These are phyloP conservation scores for Protophormia terraenovae DNA, from an alignment of 2,888 invertebrate species.

Conservation along the genomic window DNA sequence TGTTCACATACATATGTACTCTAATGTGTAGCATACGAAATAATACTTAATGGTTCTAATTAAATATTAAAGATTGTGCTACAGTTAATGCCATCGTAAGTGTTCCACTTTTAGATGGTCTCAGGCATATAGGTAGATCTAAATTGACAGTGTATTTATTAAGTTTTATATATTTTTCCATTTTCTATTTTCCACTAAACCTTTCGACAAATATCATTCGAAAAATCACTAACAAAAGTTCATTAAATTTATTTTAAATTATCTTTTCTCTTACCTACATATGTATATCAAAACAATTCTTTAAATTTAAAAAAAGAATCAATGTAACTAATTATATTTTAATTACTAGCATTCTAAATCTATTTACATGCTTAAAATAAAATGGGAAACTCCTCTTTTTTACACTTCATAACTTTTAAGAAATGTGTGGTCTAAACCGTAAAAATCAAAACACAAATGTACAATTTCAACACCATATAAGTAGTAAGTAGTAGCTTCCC, in stretches of 20 bases:
- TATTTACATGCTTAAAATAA: not conserved
- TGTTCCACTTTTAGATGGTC: no score
- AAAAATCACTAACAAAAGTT: not conserved
- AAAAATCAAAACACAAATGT: not conserved
- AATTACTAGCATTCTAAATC: not conserved
- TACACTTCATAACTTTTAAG: not conserved
- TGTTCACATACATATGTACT: not conserved
- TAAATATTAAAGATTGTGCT: no score
- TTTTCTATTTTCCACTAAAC: no score
- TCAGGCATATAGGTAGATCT: no score
- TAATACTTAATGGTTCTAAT: not conserved
- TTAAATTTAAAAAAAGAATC: not conserved
- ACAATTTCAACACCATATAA: conserved; percentile 43
- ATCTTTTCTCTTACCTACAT: not conserved
- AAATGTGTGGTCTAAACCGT: conserved; percentile 5
- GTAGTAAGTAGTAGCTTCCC: no score
- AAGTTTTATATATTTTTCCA: no score
- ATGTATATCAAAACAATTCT: not conserved
- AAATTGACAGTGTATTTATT: no score
- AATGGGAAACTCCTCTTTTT: not conserved
- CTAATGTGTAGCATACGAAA: not conserved
- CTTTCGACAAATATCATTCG: no score
- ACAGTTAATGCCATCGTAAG: no score
- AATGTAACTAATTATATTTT: not conserved
- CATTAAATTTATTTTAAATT: not conserved